Percentiles rank a stretch among this genome's conserved stretches.
These are phyloP conservation scores for Sipha flava DNA, from an alignment of 1,140 invertebrate species.

Conservation along the genomic window DNA sequence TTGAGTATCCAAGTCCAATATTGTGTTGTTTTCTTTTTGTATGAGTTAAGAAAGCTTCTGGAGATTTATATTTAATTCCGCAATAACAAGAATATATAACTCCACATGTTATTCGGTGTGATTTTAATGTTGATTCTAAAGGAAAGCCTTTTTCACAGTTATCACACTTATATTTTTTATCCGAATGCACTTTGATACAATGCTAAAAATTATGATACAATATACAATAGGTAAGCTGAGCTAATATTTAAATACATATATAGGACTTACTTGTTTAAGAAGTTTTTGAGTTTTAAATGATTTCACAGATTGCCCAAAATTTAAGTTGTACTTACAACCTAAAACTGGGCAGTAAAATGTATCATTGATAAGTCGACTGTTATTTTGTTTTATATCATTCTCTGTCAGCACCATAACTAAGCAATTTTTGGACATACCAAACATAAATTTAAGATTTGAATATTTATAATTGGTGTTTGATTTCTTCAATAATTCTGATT, in stretches of 20 bases:
- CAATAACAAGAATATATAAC: conserved; percentile 28
- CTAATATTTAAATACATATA: too few species aligned
- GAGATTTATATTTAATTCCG: conserved; percentile 10
- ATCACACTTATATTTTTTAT: conserved; percentile 21
- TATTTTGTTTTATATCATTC: neutral
- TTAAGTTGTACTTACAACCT: conserved; percentile 11
- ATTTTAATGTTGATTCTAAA: conserved; percentile 10
- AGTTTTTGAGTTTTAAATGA: conserved; percentile 1
- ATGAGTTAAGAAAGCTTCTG: conserved; percentile 30
- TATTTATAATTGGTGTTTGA: too few species aligned
- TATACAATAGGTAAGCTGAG: too few species aligned
- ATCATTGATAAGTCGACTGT: neutral
- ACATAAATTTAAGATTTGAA: too few species aligned
- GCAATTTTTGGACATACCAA: neutral
- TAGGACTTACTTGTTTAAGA: conserved; percentile 3
- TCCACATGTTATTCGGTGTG: conserved; percentile 13
- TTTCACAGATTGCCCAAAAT: neutral
- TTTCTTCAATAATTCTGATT: too few species aligned
- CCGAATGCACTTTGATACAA: conserved; percentile 28
- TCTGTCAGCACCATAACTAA: neutral
- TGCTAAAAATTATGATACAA: conserved; percentile 24
- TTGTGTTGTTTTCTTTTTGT: conserved; percentile 28
- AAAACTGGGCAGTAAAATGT: neutral
- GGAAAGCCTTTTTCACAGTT: conserved; percentile 25
- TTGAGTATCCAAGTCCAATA: conserved; percentile 21